Evolutionary conservation across 2,113 vertebrate genomes (phyloP).

Genomic region (Misgurnus anguillicaudatus): DNA sequence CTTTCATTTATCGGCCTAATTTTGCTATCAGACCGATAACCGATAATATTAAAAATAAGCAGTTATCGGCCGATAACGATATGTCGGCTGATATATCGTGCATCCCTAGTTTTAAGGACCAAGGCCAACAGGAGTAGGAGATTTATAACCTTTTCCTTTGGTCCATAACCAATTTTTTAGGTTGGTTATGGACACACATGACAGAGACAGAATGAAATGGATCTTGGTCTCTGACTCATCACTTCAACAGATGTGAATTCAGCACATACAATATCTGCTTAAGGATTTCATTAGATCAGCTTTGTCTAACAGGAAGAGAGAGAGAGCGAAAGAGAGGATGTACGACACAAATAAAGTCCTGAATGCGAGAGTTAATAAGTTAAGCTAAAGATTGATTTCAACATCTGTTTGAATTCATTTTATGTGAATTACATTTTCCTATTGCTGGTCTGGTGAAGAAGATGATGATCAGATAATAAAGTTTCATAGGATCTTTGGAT

Average conservation of each 20-base stretch:
- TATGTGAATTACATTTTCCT: not conserved
- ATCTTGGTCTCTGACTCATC: constrained; percentile 1
- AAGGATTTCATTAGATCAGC: constrained; percentile 26
- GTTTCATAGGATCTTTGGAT: not conserved
- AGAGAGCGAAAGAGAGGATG: constrained; percentile 2
- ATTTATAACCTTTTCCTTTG: too few relatives aligned
- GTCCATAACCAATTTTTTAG: too few relatives aligned
- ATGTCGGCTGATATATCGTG: too few relatives aligned
- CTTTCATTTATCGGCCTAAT: too few relatives aligned
- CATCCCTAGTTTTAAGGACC: too few relatives aligned
- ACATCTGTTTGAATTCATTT: not conserved
- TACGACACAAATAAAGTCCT: constrained; percentile 6
- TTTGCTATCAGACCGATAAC: too few relatives aligned
- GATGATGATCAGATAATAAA: not conserved
- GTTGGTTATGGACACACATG: too few relatives aligned
- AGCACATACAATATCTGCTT: constrained; percentile 32
- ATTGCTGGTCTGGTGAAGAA: not conserved
- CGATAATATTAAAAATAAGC: too few relatives aligned
- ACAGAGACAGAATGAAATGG: constrained; percentile 3
- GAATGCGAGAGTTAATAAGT: not conserved
- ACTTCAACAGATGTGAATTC: constrained; percentile 29
- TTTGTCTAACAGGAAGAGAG: constrained; percentile 33
- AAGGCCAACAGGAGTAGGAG: too few relatives aligned
- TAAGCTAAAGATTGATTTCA: not conserved
- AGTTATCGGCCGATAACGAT: too few relatives aligned